Evolutionary conservation across 92 coral and sea anemone species (phyloP), one percentile per base, ranked within the genome.

Genomic region (Desmophyllum pertusum): DNA sequence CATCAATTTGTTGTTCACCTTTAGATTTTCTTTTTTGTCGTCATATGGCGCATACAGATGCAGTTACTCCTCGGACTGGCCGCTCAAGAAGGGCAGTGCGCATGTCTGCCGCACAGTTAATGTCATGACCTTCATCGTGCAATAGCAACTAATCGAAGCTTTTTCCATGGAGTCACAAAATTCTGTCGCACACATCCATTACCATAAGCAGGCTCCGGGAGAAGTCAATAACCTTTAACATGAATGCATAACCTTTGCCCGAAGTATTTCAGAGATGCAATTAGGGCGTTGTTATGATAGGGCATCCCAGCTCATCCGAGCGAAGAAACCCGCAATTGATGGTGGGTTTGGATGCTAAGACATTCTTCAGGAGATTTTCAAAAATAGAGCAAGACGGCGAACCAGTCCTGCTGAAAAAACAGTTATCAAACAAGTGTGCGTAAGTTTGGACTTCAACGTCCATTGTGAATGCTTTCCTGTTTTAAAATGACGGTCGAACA

Each of bases 321-420:
- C 83, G 70, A 61, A 78, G 83, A 33, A 61, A 61, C 37, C 46
- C 83, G 41, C 51, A 11, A 46, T 42, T 61, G 35, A 78, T 37
- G 13, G 33, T 40, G 30, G 83, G 83, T 27, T 25, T 52, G 21
- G 37, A 67, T 29, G 29, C n/a, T 33, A 23, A 48, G 52, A 77
- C 17, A 0, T 77, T 33, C 66, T 77, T 48, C 23, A 85, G 5
- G 38, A 69, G 52, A 27, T 78, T 70, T 8, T 85, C 72, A 5
- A 85, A 27, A 45, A 78, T 77, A 3, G 85, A 78, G 30, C 73
- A 52, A n/a, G 52, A 86, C 85, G 0, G 85, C 72, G 42, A 53
- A 86, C 89, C 85, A 85, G 73, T 86, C 85, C 80, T 86, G 87
- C 52, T 46, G 52, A n/a, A n/a, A n/a, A n/a, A n/a, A 15, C 52